Evolutionary conservation across 2,113 vertebrate genomes (phyloP).

Genomic region (Dromaius novaehollandiae): DNA sequence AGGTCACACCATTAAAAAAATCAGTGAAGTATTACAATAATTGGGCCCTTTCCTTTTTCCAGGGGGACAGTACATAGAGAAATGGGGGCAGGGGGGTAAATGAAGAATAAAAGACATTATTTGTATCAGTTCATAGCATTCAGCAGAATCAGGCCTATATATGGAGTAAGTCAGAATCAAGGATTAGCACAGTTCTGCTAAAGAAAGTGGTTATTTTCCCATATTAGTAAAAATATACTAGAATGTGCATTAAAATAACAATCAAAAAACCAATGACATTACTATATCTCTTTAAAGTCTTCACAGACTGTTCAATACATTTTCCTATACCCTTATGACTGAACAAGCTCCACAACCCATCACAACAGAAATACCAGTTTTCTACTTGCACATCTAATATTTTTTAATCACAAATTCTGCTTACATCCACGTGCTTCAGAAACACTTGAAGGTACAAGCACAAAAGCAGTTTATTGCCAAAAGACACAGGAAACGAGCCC

Average conservation of each 20-base stretch:
- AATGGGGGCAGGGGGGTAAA: neutral
- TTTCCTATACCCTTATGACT: fast-evolving
- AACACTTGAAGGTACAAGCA: neutral
- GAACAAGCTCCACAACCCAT: no score
- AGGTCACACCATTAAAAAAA: no score
- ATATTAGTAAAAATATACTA: fast-evolving
- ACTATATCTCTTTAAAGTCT: fast-evolving
- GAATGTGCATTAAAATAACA: fast-evolving
- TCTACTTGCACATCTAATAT: neutral
- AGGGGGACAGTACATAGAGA: fast-evolving
- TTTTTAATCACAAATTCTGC: neutral
- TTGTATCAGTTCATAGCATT: no score
- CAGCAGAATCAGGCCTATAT: neutral
- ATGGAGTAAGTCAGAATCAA: fast-evolving
- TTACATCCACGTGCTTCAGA: neutral
- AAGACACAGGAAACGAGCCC: neutral
- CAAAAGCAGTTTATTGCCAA: neutral
- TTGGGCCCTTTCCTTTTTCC: no score
- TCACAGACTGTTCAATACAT: fast-evolving
- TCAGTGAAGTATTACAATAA: fast-evolving
- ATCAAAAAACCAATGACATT: fast-evolving
- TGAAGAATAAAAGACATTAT: fast-evolving
- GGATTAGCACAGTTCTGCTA: fast-evolving
- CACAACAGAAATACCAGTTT: neutral
- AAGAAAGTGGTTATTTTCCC: fast-evolving